Percentiles rank a stretch among this genome's conserved stretches.
These are phyloP conservation scores for Ptychodera flava DNA, from an alignment of 35 echinoderm and acorn worm genomes.

Conservation along the genomic window DNA sequence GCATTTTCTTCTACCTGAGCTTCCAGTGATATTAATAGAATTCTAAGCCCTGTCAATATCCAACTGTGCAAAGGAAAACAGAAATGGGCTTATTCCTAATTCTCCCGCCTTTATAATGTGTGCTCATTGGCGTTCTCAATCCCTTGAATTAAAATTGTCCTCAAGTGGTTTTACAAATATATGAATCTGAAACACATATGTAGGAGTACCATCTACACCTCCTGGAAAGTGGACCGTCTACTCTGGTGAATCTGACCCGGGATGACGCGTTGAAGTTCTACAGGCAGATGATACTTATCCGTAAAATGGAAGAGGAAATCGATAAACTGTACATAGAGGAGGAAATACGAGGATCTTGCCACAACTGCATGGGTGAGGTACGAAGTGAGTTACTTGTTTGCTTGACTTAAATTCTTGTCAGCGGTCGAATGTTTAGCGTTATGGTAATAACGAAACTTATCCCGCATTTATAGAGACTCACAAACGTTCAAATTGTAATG, in stretches of 20 bases:
- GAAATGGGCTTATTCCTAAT: too few species aligned
- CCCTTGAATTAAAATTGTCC: too few species aligned
- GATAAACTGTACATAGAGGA: background rate
- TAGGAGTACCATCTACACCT: background rate
- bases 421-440: background rate
- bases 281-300: background rate
- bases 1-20: too few species aligned
- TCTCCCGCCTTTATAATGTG: too few species aligned
- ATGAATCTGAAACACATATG: too few species aligned
- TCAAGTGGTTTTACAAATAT: too few species aligned
- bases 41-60: too few species aligned
- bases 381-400: background rate
- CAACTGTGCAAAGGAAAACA: too few species aligned
- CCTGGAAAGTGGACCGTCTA: background rate
- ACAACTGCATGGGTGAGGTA: background rate
- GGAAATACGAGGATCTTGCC: background rate
- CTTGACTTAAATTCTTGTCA: too few species aligned
- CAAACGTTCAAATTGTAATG: background rate
- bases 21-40: too few species aligned
- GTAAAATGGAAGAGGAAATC: background rate
- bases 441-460: background rate
- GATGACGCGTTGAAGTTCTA: background rate
- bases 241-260: background rate
- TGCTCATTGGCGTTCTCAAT: too few species aligned
- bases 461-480: background rate